Conservation (phyloP, 2,113 vertebrate species). For the Ceuthmochares aereus region DNA sequence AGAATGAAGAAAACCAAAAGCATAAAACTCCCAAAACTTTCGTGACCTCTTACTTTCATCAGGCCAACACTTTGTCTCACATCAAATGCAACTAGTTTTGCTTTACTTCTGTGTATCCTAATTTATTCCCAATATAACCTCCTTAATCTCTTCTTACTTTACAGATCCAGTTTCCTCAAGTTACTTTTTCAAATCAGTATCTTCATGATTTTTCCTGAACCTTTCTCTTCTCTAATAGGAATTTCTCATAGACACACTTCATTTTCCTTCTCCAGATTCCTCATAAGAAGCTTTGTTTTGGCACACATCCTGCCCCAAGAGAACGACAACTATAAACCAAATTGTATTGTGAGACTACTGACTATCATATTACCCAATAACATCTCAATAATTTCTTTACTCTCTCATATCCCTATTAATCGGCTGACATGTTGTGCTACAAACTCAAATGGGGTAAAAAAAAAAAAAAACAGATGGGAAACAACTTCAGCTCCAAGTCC, state of each 20-base stretch:
- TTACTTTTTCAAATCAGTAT: not conserved
- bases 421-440: not conserved
- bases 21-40: not conserved
- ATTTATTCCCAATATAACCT: not conserved
- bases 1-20: not conserved
- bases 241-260: not conserved
- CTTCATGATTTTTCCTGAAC: not conserved
- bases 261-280: not conserved
- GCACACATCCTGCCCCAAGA: not conserved
- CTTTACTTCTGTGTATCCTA: not conserved
- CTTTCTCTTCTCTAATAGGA: not conserved
- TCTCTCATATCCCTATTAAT: not conserved
- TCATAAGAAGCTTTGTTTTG: not conserved
- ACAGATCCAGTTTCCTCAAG: not conserved
- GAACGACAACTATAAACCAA: not conserved
- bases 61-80: not conserved
- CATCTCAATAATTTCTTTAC: not conserved
- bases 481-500: not conserved
- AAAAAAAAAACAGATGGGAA: not conserved
- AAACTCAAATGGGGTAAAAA: not conserved
- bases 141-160: not conserved
- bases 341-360: not conserved
- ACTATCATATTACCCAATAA: not conserved
- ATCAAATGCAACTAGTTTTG: not conserved
- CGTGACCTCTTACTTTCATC: not conserved